Conservation (phyloP, 2,113 vertebrate species). For the Colius striatus region DNA sequence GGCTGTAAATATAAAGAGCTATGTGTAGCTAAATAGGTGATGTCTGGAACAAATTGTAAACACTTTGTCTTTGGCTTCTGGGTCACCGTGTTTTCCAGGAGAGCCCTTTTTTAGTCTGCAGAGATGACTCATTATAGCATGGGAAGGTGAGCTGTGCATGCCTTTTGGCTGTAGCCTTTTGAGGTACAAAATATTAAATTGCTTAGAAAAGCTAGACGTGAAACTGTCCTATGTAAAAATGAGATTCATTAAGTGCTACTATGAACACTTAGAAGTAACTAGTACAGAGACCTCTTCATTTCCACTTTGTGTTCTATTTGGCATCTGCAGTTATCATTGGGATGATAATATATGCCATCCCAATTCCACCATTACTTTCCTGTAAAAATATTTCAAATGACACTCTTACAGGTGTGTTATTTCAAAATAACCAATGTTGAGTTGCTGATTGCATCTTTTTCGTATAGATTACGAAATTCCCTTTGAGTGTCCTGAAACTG, state of each 20-base stretch:
- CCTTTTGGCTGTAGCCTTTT: neutral
- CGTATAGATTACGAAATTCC: neutral
- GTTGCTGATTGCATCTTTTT: neutral
- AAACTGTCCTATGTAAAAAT: neutral
- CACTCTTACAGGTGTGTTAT: neutral
- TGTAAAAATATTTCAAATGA: neutral
- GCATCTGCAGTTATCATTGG: neutral
- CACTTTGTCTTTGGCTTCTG: constrained; percentile 19
- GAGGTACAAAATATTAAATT: neutral
- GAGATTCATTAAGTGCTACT: neutral
- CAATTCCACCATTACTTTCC: neutral
- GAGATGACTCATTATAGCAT: neutral
- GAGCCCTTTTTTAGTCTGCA: neutral
- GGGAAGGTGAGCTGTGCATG: neutral
- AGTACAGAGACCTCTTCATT: neutral
- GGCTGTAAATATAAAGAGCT: constrained; percentile 12
- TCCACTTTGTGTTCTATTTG: neutral
- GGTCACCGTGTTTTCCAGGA: neutral
- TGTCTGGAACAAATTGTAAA: constrained; percentile 19
- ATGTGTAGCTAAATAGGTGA: neutral
- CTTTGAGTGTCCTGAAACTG: constrained; percentile 11
- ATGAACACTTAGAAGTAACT: neutral
- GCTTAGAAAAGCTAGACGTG: neutral
- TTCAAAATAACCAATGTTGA: neutral
- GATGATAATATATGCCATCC: neutral